Evolutionary conservation across 2,888 invertebrate species (phyloP), one percentile per base, ranked within the genome.

Genomic region (Endotricha flammealis): DNA sequence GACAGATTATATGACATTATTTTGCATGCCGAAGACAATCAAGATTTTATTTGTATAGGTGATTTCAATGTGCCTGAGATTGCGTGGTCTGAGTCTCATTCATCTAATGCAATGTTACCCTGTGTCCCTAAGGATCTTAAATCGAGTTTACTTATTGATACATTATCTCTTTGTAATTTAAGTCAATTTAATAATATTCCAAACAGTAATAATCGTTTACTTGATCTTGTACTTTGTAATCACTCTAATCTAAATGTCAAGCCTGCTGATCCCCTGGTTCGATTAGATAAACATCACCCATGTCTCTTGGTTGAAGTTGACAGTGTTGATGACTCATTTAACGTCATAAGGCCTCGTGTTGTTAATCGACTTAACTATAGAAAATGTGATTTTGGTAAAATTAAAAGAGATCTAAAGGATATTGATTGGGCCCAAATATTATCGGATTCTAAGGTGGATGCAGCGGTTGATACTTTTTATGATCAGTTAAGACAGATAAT

Each of bases 141-240:
- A 14, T 12, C 33, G 6, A 16, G 8, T 12, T n/a, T 34, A 7
- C 16, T 28, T 6, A 11, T n/a, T 12, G 34, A 34, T 5, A 17
- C 20, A 12, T 5, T 34, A n/a, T 14, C 20, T 27, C 8, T 28
- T 28, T 11, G 29, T 29, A 36, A 36, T 29, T 12, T 36, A 12
- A 29, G 12, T 14, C 35, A 36, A 22, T 36, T 29, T 29, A 36
- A 36, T 13, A 12, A 22, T 9, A 29, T 29, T 22, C 22, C 29
- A 3, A 27, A 22, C 9, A 36, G 29, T 23, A 23, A 29, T 14
- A 36, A 29, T 36, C 28, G 22, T 22, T 12, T 17, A 22, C 22
- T 36, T 22, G 34, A 28, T 20, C 20, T 34, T 11, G 34, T 34
- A n/a, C n/a, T n/a, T n/a, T 17, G 17, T 34, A 12, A 13, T 9